Evolutionary conservation across 2,888 invertebrate genomes (phyloP), one percentile per base, ranked within the genome.

Genomic region (Stenotaenia linearis): DNA sequence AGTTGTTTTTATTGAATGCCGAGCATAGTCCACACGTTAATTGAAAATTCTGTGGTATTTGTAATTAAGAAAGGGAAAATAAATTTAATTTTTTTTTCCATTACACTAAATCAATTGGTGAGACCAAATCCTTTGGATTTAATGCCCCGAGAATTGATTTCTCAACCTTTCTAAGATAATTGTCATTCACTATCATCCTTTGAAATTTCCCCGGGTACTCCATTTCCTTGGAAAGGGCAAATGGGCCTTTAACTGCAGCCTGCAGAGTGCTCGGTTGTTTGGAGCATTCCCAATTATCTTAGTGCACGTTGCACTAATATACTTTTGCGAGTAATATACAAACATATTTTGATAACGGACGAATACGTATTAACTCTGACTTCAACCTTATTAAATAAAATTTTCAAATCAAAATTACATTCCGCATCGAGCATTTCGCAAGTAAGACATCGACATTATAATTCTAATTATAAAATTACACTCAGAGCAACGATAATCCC

Each of bases 1-100:
- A 50, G 18, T 50, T 50, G 50, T 50, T 50, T 50, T n/a, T 50
- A 50, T 50, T 50, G 50, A 50, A 50, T 50, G 50, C 50, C 50
- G 7, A 7, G 50, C 50, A 50, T 50, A 50, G 21, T 18, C 18
- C 7, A 5, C 50, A 50, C 50, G 50, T 50, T 50, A 50, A 50
- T 50, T n/a, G 50, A 18, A 50, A 50, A 50, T 50, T 50, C 50
- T n/a, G 18, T 50, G 50, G 50, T 50, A 50, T 50, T 50, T 50
- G 50, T 50, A 50, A 50, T 50, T 50, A 50, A 50, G 9, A 45
- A 18, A 40, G n/a, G 28, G 18, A 56, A 30, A 30, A 25, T 30
- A 61, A 78, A 40, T 61, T 18, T 21, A 77, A 78, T 74, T 28
- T 74, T 50, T 50, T 45, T 50, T 7, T 50, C 50, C 15, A n/a